Evolutionary conservation across 2,888 invertebrate genomes (phyloP), one percentile per base, ranked within the genome.

Genomic region (Drosophila pseudotalamancana): DNA sequence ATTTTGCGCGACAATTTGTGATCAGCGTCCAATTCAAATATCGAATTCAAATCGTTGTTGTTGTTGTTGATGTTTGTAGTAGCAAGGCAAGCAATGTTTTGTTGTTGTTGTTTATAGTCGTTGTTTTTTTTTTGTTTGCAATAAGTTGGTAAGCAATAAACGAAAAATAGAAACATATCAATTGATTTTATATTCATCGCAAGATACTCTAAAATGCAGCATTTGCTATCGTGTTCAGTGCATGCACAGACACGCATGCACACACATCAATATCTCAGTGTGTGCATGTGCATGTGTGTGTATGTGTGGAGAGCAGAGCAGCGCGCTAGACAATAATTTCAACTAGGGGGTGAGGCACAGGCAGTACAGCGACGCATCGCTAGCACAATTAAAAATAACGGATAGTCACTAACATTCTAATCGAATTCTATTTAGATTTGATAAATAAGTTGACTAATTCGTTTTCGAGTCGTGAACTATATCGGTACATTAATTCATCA

Each of bases 51-150:
- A 34, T 82, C 78, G 65, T 51, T 55, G 54, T 68, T 57, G 60
- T 64, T 55, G 60, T 62, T 50, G 19, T 40, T 40, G 60, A 25
- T 40, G 19, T 61, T 72, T 64, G 65, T 77, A 45, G 80, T 77
- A 63, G 87, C 81, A 74, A 75, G 83, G 67, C 83, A 83, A 79
- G 87, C 84, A 83, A 69, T 67, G 51, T 74, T 50, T 55, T 64
- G 40, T 45, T 63, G n/a, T n/a, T n/a, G n/a, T 60, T 12, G 23
- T 49, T 67, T 54, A 35, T 48, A 46, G 48, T 67, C 59, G 48
- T 64, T 70, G 63, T 50, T 55, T 45, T 62, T 55, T n/a, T n/a
- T 62, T 73, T 46, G 50, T 56, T 45, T 37, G 48, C 62, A 60
- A 61, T 53, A 37, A 50, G 37, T 35, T 53, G 62, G 59, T 79